A percentile compares a stretch with the other conserved stretches of the same genome.
These are phyloP conservation scores for Megastigmus dorsalis DNA, from an alignment of 2,888 invertebrate genomes.

Conservation along the genomic window DNA sequence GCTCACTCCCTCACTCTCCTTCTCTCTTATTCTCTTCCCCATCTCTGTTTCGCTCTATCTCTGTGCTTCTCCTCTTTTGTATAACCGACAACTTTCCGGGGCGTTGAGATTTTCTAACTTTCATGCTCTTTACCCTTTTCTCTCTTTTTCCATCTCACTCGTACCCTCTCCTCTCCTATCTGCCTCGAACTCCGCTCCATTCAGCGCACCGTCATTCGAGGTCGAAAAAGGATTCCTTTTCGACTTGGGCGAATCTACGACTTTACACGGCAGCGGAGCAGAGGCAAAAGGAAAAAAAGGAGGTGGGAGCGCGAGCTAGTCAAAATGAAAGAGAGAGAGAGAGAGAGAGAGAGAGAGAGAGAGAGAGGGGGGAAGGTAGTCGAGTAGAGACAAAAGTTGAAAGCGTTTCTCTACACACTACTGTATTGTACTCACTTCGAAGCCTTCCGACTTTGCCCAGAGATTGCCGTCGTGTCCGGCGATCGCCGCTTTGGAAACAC, in stretches of 20 bases:
- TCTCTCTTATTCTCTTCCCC: slow-evolving; percentile 25
- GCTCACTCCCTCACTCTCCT: slow-evolving; percentile 37
- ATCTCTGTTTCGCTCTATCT: slow-evolving; percentile 11
- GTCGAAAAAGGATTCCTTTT: neutral
- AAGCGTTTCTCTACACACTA: neutral
- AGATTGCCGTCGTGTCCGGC: slow-evolving; percentile 96
- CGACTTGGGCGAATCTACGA: too few relatives aligned
- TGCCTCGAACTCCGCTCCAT: neutral
- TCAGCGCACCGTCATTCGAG: neutral
- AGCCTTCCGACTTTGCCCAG: slow-evolving; percentile 95
- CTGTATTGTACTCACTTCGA: slow-evolving; percentile 86
- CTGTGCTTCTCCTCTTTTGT: slow-evolving; percentile 34
- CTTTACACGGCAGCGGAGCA: too few relatives aligned
- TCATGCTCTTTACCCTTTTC: neutral
- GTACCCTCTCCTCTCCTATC: too few relatives aligned
- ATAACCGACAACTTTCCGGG: slow-evolving; percentile 15
- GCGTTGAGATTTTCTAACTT: slow-evolving; percentile 22
- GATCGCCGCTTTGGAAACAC: slow-evolving; percentile 95
- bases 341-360: neutral
- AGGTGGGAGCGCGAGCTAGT: neutral
- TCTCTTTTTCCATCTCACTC: neutral
- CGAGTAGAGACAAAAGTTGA: too few relatives aligned
- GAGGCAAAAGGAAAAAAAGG: too few relatives aligned
- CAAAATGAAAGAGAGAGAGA: neutral
- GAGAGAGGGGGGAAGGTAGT: neutral